A percentile compares a stretch with the other conserved stretches of the same genome.
phyloP scores from a whole-genome alignment of 2,888 invertebrate species.

The Tipula vernalis region DNA sequence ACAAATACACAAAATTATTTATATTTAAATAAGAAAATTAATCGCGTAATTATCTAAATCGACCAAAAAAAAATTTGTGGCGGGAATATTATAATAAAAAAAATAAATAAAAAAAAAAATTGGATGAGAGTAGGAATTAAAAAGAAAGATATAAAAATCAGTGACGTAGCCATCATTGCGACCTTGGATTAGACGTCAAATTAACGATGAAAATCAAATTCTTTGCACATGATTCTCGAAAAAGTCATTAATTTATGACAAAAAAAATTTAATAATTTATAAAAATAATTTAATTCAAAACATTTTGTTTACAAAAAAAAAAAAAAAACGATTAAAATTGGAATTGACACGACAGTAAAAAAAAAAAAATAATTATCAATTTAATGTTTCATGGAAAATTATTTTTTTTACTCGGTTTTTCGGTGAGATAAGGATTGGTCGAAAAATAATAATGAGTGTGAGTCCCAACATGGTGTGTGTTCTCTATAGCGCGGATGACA shows the following conservation, averaged over 20 bases:
- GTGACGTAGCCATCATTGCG: neutral
- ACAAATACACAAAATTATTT: constrained; percentile 15
- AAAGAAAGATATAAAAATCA: neutral
- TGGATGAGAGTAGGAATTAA: neutral
- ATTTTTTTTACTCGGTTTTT: neutral
- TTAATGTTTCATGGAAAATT: neutral
- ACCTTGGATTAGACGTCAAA: constrained; percentile 9
- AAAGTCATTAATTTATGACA: neutral
- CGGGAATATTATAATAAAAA: neutral
- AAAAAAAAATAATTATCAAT: neutral
- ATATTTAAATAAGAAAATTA: neutral
- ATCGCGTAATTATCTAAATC: neutral
- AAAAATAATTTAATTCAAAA: neutral
- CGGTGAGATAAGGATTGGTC: neutral
- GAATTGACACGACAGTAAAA: neutral
- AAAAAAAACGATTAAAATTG: neutral
- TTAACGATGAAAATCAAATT: neutral
- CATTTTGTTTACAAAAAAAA: neutral
- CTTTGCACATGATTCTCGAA: neutral
- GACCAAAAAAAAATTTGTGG: neutral
- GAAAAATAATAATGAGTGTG: neutral
- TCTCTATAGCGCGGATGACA: neutral
- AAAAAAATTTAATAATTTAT: neutral
- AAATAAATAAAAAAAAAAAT: neutral
- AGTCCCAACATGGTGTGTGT: neutral